Base-by-base conservation (phyloP, 2,888 invertebrate genomes). In the Melolontha melolontha region DNA sequence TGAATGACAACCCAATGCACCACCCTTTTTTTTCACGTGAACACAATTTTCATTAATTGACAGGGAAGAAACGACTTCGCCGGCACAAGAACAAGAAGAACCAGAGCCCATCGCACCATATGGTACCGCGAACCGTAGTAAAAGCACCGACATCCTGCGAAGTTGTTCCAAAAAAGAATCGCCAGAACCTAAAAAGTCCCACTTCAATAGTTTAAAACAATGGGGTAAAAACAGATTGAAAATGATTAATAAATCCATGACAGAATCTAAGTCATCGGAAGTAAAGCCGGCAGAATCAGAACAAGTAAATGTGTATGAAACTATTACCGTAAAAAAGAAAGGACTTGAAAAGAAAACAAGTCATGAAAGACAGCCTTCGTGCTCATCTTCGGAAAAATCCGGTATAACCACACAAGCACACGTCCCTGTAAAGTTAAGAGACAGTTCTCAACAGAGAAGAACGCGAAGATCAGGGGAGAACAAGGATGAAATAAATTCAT, bases 401-500 rank as follows among this genome's bases (percentile, higher is more conserved):
- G 90, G 89, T 81, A 87, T 88, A 69, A 81, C 67, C 79, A 29
- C 87, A 88, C 7, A 86, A 87, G 5, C 88, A 88, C 6, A 87
- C 88, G 75, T 87, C 79, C 70, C 87, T 88, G 95, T 95, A 1
- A 93, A 92, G 84, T 84, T 95, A 78, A 86, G 95, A 72, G 92
- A 91, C 74, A 90, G 91, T 63, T 90, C 93, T 1, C 87, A 88
- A 40, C 90, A 92, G 81, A 87, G 91, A 75, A 85, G 92, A 72
- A 87, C 91, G 77, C 85, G 92, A 69, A 86, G 92, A 70, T 88
- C 88, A 41, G 83, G 86, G 51, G 87, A 85, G 50, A 84, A 85
- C 64, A 92, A 91, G 81, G 94, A 95, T 71, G 93, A 94, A 78
- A 92, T 91, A 40, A 93, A 95, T 83, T 95, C 95, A 1, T 95